These are phyloP conservation scores for Camptogramma bilineatum DNA, from an alignment of 2,888 invertebrate genomes.

Conservation along the genomic window DNA sequence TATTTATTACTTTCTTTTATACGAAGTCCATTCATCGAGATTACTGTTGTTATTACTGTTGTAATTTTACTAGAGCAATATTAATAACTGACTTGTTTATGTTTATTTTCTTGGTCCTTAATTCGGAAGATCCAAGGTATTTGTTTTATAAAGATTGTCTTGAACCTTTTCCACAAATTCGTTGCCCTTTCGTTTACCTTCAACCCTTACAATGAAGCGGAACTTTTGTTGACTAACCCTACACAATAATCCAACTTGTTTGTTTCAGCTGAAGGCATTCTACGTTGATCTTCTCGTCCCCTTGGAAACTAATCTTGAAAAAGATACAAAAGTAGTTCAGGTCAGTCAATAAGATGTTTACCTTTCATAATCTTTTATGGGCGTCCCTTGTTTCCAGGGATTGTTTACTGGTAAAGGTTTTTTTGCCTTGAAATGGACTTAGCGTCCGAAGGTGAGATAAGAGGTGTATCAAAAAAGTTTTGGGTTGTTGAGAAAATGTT, in stretches of 20 bases:
- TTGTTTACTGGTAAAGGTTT: conserved; percentile 65
- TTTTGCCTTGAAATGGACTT: conserved; percentile 46
- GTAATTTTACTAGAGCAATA: no score
- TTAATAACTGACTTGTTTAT: no score
- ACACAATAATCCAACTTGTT: conserved; percentile 57
- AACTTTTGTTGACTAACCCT: conserved; percentile 43
- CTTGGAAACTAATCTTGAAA: conserved; percentile 96
- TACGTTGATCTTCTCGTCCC: conserved; percentile 97
- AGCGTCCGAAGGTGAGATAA: conserved; percentile 59
- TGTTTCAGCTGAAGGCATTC: conserved; percentile 94
- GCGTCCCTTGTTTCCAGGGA: conserved; percentile 55
- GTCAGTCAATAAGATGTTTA: conserved; percentile 82
- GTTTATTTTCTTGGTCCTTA: no score
- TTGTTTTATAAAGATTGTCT: conserved; percentile 9
- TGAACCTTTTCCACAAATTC: conserved; percentile 37
- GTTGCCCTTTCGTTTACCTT: conserved; percentile 40
- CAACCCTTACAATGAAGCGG: conserved; percentile 38
- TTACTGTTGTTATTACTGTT: background rate
- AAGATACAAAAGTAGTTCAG: conserved; percentile 97
- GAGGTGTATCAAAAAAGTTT: conserved; percentile 73
- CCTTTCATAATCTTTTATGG: conserved; percentile 66
- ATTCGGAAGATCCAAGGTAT: background rate
- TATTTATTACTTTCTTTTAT: conserved; percentile 48
- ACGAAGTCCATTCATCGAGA: background rate
- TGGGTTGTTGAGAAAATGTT: conserved; percentile 28